A percentile compares a stretch with the other conserved stretches of the same genome.
Evolutionary conservation across 1,140 invertebrate species (phyloP).

Genomic region (Sycophaga agraensis): DNA sequence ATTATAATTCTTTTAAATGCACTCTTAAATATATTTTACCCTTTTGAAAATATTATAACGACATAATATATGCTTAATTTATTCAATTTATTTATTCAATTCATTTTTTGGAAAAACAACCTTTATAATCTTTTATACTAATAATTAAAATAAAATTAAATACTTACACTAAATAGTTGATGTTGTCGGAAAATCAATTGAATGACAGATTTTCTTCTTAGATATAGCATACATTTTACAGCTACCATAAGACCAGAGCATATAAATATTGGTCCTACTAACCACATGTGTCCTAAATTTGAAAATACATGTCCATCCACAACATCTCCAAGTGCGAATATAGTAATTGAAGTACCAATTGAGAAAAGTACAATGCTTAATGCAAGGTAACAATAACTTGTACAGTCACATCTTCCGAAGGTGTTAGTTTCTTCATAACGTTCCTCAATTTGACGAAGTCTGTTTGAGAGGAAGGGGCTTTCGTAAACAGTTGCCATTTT

Average conservation of each 20-base stretch:
- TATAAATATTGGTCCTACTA: slow-evolving; percentile 69
- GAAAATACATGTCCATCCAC: slow-evolving; percentile 62
- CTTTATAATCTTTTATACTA: too few relatives aligned
- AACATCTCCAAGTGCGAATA: slow-evolving; percentile 63
- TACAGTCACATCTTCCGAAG: slow-evolving; percentile 67
- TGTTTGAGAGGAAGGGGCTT: slow-evolving; percentile 63
- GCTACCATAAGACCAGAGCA: slow-evolving; percentile 70
- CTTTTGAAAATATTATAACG: too few relatives aligned
- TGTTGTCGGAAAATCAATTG: slow-evolving; percentile 67
- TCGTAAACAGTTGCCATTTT: slow-evolving; percentile 65
- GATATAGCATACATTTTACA: slow-evolving; percentile 68
- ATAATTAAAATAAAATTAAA: slow-evolving; percentile 2
- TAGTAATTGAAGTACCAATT: slow-evolving; percentile 66
- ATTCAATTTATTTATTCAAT: too few relatives aligned
- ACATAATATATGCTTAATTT: too few relatives aligned
- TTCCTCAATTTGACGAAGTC: slow-evolving; percentile 62
- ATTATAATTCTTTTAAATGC: too few relatives aligned
- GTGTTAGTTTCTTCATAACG: slow-evolving; percentile 62
- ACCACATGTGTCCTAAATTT: slow-evolving; percentile 69
- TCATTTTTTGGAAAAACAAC: too few relatives aligned
- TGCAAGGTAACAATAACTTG: slow-evolving; percentile 67
- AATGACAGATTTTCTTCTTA: slow-evolving; percentile 67
- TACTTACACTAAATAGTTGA: slow-evolving; percentile 63
- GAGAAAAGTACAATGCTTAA: slow-evolving; percentile 66
- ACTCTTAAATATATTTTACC: too few relatives aligned